Percentiles rank a stretch among this genome's conserved stretches.
phyloP scores from a whole-genome alignment of 2,113 vertebrate species.

The Ibidorhyncha struthersii region DNA sequence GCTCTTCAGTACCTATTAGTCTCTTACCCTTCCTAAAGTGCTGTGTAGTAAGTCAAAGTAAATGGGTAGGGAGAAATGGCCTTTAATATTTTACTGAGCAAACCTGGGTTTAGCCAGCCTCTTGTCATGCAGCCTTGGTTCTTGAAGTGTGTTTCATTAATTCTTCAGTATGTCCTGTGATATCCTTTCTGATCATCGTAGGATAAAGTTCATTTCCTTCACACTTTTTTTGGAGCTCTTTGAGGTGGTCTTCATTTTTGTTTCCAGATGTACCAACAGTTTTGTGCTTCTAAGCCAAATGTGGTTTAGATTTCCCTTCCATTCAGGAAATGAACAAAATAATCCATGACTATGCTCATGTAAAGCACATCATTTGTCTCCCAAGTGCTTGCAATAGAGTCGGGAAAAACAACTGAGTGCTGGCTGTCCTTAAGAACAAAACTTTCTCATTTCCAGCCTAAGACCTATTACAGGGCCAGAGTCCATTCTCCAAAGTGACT shows the following conservation, averaged over 20 bases:
- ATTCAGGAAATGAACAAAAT: constrained; percentile 50
- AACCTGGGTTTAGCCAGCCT: constrained; percentile 12
- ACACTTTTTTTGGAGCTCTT: constrained; percentile 45
- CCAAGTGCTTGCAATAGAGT: neutral
- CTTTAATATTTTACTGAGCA: constrained; percentile 52
- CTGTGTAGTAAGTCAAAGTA: constrained; percentile 29
- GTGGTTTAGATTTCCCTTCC: constrained; percentile 38
- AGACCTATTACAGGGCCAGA: neutral
- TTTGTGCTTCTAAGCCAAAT: constrained; percentile 17
- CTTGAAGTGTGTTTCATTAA: constrained; percentile 54
- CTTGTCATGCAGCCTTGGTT: neutral
- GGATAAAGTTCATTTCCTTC: constrained; percentile 57
- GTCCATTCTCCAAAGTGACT: neutral
- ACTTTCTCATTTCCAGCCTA: neutral
- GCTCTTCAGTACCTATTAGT: constrained; percentile 13
- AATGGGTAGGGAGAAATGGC: constrained; percentile 21
- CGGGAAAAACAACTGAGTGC: neutral
- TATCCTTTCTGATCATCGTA: constrained; percentile 4
- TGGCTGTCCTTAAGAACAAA: neutral
- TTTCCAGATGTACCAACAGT: constrained; percentile 48
- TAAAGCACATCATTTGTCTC: constrained; percentile 46
- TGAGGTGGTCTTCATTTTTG: constrained; percentile 55
- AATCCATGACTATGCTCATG: constrained; percentile 4
- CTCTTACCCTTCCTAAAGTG: constrained; percentile 14
- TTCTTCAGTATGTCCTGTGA: constrained; percentile 37